Conservation (phyloP, 2,888 invertebrate genomes). For the Dyspetes luteomarginatus region DNA sequence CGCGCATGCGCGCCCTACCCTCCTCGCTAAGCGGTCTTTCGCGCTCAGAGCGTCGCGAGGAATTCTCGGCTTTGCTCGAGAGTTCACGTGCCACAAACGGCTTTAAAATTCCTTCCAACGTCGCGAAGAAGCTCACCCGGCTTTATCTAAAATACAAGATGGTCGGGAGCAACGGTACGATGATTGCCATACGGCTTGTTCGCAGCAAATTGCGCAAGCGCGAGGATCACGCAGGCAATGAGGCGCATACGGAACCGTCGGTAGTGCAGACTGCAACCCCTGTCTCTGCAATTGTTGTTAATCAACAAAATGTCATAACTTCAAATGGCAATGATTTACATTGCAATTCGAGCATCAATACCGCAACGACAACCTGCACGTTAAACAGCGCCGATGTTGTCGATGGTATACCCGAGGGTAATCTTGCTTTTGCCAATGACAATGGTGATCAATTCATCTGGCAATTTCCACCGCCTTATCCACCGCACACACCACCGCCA, state of each 20-base stretch:
- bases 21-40: neutral
- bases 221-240: conserved; percentile 88
- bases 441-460: conserved; percentile 88
- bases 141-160: conserved; percentile 85
- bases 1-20: conserved; percentile 6
- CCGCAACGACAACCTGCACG: conserved; percentile 61
- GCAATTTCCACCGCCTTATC: conserved; percentile 90
- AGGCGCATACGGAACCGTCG: conserved; percentile 88
- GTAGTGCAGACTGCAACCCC: conserved; percentile 86
- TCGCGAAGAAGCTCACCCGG: conserved; percentile 78
- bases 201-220: conserved; percentile 95
- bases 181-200: conserved; percentile 95
- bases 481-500: conserved; percentile 86
- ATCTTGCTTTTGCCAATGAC: conserved; percentile 72
- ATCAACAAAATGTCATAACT: conserved; percentile 68
- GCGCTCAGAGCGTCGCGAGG: conserved; percentile 47
- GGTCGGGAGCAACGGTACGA: conserved; percentile 94
- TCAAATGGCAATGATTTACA: conserved; percentile 56
- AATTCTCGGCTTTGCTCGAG: conserved; percentile 73
- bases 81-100: conserved; percentile 67
- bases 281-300: conserved; percentile 66
- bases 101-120: conserved; percentile 75
- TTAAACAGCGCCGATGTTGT: conserved; percentile 78
- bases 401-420: conserved; percentile 72
- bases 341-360: conserved; percentile 65